Percentiles rank a stretch among this genome's conserved stretches.
Evolutionary conservation across 2,797 vertebrate species (phyloP).

Genomic region (Mormyrus proboscirostris): DNA sequence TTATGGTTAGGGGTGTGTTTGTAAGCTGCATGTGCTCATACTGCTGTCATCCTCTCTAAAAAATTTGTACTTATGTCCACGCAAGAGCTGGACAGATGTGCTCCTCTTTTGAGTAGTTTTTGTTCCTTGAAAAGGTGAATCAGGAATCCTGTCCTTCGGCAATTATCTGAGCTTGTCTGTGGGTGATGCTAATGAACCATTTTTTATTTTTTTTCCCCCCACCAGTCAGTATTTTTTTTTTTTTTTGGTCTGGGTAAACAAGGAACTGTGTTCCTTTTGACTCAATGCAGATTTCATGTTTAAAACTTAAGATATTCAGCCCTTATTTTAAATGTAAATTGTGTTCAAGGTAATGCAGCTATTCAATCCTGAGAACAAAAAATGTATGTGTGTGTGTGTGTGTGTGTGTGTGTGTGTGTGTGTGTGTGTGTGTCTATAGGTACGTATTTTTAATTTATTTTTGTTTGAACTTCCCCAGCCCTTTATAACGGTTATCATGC

Average conservation of each 20-base stretch:
- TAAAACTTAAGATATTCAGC: not conserved
- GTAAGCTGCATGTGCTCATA: not conserved
- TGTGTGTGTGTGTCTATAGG: not conserved
- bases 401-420: not conserved
- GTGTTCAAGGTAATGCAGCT: not conserved
- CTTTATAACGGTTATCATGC: not conserved
- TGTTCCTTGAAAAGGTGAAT: not conserved
- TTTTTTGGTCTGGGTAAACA: not conserved
- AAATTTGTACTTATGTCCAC: not conserved
- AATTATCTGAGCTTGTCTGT: not conserved
- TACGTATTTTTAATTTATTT: not conserved
- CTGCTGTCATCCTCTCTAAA: not conserved
- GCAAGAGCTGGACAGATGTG: not conserved
- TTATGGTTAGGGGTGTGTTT: not conserved
- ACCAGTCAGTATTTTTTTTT: not conserved
- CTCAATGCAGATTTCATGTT: not conserved
- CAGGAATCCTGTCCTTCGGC: not conserved
- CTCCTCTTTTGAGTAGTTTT: not conserved
- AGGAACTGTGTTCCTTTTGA: constrained; percentile 46
- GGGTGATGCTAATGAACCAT: not conserved
- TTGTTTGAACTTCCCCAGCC: not conserved
- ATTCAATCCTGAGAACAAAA: not conserved
- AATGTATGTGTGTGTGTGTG: not conserved
- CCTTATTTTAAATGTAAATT: not conserved
- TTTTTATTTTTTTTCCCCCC: not conserved